Conservation (phyloP, 2,888 invertebrate species). For the Lithodes maja region DNA sequence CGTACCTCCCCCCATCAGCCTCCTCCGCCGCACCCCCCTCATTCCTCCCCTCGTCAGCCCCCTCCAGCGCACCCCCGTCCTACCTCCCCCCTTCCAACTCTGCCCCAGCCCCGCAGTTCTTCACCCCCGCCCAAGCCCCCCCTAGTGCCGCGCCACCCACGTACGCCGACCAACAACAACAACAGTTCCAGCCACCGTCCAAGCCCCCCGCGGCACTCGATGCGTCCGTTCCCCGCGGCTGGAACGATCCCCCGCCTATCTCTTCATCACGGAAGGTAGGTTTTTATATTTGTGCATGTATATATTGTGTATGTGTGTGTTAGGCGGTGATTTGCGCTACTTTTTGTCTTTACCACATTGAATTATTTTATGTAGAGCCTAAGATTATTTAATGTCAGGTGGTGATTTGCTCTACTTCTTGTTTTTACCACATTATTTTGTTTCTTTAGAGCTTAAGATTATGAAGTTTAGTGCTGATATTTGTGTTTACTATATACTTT, state of each 20-base stretch:
- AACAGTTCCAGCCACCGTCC: slow-evolving; percentile 18
- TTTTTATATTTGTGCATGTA: not conserved
- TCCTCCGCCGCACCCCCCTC: slow-evolving; percentile 9
- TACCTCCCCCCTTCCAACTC: slow-evolving; percentile 23
- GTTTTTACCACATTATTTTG: too few relatives aligned
- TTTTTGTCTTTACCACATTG: too few relatives aligned
- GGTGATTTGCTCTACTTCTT: too few relatives aligned
- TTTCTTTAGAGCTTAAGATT: too few relatives aligned
- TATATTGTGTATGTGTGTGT: too few relatives aligned
- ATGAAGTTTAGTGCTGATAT: too few relatives aligned
- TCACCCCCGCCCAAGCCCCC: slow-evolving; percentile 25
- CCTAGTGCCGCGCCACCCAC: slow-evolving; percentile 19
- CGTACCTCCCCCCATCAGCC: slow-evolving; percentile 24
- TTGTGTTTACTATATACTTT: too few relatives aligned
- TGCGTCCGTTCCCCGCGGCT: slow-evolving; percentile 64
- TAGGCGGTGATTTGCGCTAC: too few relatives aligned
- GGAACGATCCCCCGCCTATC: slow-evolving; percentile 70
- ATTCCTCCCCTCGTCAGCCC: slow-evolving; percentile 15
- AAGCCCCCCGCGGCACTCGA: slow-evolving; percentile 69
- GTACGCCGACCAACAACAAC: slow-evolving; percentile 39
- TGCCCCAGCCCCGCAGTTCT: slow-evolving; percentile 42
- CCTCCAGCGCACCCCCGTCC: slow-evolving; percentile 32
- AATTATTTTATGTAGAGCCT: too few relatives aligned
- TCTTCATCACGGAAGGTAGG: slow-evolving; percentile 65
- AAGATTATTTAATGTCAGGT: too few relatives aligned